Base-by-base conservation (phyloP, 2,888 invertebrate genomes). In the Vanessa cardui region DNA sequence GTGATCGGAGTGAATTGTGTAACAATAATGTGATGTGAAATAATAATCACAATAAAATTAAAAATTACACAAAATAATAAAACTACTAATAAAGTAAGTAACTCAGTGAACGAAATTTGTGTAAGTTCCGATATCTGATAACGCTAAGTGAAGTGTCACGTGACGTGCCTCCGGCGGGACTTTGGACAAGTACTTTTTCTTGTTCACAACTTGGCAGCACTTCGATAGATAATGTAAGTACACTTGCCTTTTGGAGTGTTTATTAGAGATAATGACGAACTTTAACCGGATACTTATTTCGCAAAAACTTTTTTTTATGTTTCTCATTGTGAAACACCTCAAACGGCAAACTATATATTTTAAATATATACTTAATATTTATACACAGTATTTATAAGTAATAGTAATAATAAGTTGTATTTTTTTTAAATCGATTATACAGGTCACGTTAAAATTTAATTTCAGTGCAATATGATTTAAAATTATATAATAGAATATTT, bases 141-240 rank as follows among this genome's bases (percentile, higher is more conserved):
- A 77, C 75, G 73, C 65, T 74, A 58, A 80, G 84, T 83, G 83
- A 78, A 80, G 82, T 83, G 83, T 74, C 77, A 80, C 78, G 78
- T 80, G 82, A 76, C 73, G 73, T 74, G 71, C 74, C 74, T 58
- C 64, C 61, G 67, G 59, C 64, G 56, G 72, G 69, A 73, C 74
- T 77, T 71, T 70, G 68, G 70, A 68, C 69, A 59, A 73, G 68
- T 68, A 69, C 66, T 70, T 73, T 69, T 65, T 69, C 66, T 72
- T 67, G 71, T 69, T 69, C 62, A 49, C 45, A 50, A 69, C 49
- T 70, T 69, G 68, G 69, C 58, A 64, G 64, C 52, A 60, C 67
- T 68, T 74, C 70, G 12, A 62, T 54, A 67, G 49, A 71, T 64
- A 73, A 52, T 72, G 83, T 82, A 78, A 82, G 82, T 80, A 76